These are phyloP conservation scores for Myzus persicae DNA, from an alignment of 1,140 invertebrate species.

Conservation along the genomic window DNA sequence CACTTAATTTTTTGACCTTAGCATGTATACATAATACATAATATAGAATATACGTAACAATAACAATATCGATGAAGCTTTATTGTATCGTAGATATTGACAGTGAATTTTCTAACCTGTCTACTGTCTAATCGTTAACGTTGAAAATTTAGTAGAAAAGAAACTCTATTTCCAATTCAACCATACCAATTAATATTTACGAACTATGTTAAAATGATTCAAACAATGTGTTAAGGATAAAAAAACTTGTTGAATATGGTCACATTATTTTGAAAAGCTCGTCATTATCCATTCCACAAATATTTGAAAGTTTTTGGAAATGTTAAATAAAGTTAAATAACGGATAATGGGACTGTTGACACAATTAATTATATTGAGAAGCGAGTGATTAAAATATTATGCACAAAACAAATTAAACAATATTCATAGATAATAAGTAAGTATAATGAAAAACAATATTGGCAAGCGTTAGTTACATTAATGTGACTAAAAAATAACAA, in stretches of 20 bases:
- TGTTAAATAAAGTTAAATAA: background rate
- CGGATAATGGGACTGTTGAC: background rate
- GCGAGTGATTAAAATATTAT: background rate
- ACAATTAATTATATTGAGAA: background rate
- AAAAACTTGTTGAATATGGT: background rate
- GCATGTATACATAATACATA: background rate
- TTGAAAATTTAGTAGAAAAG: background rate
- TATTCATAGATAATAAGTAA: background rate
- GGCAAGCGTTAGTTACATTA: too few species aligned
- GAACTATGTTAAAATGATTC: background rate
- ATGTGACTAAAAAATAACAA: background rate
- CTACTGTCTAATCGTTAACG: background rate
- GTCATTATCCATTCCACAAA: background rate
- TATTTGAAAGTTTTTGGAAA: background rate
- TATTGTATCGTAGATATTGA: too few species aligned
- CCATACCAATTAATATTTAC: background rate
- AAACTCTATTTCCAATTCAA: background rate
- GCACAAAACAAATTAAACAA: background rate
- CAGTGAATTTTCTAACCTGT: background rate
- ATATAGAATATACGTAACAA: background rate
- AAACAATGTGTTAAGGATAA: background rate
- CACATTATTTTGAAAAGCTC: background rate
- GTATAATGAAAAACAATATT: background rate
- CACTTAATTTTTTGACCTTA: background rate
- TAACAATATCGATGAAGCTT: background rate